phyloP scores from a whole-genome alignment of 2,888 invertebrate genomes.

The Drosophila subquinaria region DNA sequence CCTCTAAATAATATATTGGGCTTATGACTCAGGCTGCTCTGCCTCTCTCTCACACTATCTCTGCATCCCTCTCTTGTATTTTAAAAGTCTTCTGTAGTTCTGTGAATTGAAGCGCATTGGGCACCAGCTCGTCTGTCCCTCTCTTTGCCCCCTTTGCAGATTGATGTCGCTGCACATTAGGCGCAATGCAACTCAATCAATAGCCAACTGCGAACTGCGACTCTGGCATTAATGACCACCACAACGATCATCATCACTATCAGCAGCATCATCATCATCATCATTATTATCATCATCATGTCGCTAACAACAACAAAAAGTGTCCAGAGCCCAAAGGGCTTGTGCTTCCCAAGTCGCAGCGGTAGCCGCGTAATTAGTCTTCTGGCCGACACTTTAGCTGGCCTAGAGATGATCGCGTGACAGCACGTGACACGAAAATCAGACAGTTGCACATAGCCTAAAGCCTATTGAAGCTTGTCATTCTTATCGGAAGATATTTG shows the following conservation, averaged over 20 bases:
- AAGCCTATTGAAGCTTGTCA: not conserved
- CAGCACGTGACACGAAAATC: constrained; percentile 18
- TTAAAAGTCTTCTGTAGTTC: constrained; percentile 43
- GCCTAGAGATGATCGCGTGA: constrained; percentile 52
- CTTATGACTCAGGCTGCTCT: constrained; percentile 36
- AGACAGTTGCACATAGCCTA: no score
- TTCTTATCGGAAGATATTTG: not conserved
- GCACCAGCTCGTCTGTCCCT: constrained; percentile 15
- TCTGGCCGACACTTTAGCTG: constrained; percentile 75
- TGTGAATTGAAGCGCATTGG: constrained; percentile 61
- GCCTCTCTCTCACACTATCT: not conserved
- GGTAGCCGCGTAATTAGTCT: constrained; percentile 81
- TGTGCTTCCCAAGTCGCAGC: constrained; percentile 22
- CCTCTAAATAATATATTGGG: constrained; percentile 44
- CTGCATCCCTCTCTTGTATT: not conserved
- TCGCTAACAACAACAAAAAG: constrained; percentile 20
- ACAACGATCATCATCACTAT: constrained; percentile 56
- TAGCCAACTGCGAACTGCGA: constrained; percentile 45
- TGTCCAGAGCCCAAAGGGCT: constrained; percentile 29
- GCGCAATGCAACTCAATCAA: constrained; percentile 83
- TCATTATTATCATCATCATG: constrained; percentile 18
- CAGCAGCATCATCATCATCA: constrained; percentile 42
- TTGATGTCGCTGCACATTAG: constrained; percentile 84
- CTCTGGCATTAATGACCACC: constrained; percentile 72
- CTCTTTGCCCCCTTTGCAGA: constrained; percentile 46